These are phyloP conservation scores for Coelopa frigida DNA, from an alignment of 1,140 invertebrate genomes.

Conservation along the genomic window DNA sequence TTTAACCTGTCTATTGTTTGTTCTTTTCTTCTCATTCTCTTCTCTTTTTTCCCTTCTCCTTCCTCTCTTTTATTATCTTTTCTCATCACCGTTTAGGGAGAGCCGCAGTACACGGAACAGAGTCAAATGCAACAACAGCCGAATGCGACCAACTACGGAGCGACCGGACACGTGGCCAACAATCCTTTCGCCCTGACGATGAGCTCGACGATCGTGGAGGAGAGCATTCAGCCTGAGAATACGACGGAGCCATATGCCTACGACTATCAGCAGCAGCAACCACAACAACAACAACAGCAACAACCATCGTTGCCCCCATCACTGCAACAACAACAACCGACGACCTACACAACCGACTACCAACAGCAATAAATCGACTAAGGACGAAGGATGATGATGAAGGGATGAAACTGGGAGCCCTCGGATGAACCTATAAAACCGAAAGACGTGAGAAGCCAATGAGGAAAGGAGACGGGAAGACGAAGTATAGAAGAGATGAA, in stretches of 20 bases:
- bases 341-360: not conserved
- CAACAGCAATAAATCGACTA: constrained; percentile 14
- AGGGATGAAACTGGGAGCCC: too few species aligned
- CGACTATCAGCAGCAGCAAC: constrained; percentile 32
- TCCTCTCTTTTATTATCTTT: too few species aligned
- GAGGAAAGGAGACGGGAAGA: not conserved
- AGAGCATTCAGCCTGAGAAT: constrained; percentile 50
- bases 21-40: too few species aligned
- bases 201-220: constrained; percentile 44
- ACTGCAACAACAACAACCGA: constrained; percentile 6
- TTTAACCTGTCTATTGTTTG: not conserved
- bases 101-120: constrained; percentile 37
- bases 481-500: too few species aligned
- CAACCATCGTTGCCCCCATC: constrained; percentile 4
- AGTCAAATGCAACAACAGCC: constrained; percentile 43
- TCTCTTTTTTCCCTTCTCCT: not conserved
- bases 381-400: too few species aligned
- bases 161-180: constrained; percentile 51
- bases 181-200: constrained; percentile 53
- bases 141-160: constrained; percentile 46
- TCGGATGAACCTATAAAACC: too few species aligned
- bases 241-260: constrained; percentile 12
- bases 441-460: not conserved
- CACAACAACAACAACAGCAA: constrained; percentile 23
- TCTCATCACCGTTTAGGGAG: too few species aligned